Evolutionary conservation across 1,140 invertebrate species (phyloP), one percentile per base, ranked within the genome.

Genomic region (Meloidogyne hapla): DNA sequence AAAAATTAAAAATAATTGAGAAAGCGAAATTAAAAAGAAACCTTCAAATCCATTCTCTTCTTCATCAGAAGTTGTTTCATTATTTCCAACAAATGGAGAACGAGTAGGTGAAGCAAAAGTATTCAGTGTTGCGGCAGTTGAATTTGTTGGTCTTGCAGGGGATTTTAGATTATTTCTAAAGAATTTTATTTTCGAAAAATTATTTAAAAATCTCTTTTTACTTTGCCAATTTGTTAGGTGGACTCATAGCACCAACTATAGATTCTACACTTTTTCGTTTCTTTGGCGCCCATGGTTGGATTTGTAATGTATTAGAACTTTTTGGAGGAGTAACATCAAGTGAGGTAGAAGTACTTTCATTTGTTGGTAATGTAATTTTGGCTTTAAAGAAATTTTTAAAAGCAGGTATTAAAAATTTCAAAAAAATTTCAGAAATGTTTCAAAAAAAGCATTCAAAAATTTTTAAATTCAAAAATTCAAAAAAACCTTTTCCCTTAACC

Each of bases 21-120:
- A n/a, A n/a, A n/a, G n/a, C n/a, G n/a, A n/a, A n/a, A n/a, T 26
- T 21, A 21, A 68, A 10, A 68, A 23, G 3, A 69, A 33, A 69
- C 71, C 69, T 70, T 73, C 71, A 9, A 45, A 42, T 26, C 1
- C 26, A 61, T 64, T 38, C 56, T 73, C 71, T 61, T 73, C 71
- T n/a, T 73, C 71, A 21, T 73, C 71, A 13, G 23, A 25, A 28
- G 71, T 73, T 18, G 48, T 9, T 56, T 56, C 48, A 56, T 56
- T 56, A 6, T 1, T n/a, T 1, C 48, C 48, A 56, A 56, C n/a
- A 21, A 56, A 4, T 56, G 48, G 48, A n/a, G 48, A 56, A 56
- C 48, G 42, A 45, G 2, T 15, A 45, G 42, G 18, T 15, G 40
- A 21, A 26, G 21, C 33, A 13, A 48, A 62, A 25, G 56, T 2